Evolutionary conservation across 2,888 invertebrate species (phyloP), one percentile per base, ranked within the genome.

Genomic region (Microctonus brassicae): DNA sequence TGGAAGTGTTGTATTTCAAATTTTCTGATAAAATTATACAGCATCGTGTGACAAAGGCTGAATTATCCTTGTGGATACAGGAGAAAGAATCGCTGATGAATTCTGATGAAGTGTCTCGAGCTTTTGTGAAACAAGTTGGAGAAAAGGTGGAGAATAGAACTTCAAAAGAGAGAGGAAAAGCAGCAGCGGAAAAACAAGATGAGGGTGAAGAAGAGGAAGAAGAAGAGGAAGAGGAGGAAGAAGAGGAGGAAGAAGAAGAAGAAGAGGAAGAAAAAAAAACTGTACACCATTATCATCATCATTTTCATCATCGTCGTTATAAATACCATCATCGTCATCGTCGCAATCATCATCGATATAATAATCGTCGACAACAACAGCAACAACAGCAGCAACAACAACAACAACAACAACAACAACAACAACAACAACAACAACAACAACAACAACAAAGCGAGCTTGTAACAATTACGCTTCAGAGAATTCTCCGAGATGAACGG

Each of bases 1-100:
- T 92, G 76, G 92, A 92, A 83, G 90, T 93, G 75, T 90, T 94
- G 77, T 92, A 92, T 88, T 94, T 94, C 88, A 90, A 90, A 77
- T 93, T 94, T 85, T 91, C 93, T 62, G 92, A 93, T 79, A 92
- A 92, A 83, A 90, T 93, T 66, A 89, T 92, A 20, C 91, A 92
- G 82, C 93, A 93, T 83, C 92, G 92, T 77, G 91, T 94, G 13
- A 89, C 90, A 73, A 91, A 91, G 77, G 94, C 94, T 0, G 90
- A 92, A 73, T 89, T 95, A n/a, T 93, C 91, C 87, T 85, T 94
- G 24, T 93, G 92, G 89, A 85, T 94, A 33, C 90, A 91, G 86
- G 87, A 88, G 88, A 81, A 76, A 4, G 75, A 75, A 7, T 34
- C 36, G 1, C 6, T 34, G 10, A 29, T 22, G 11, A 47, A 29